Conservation (phyloP, 2,888 invertebrate species). For the Papilio gigon region DNA sequence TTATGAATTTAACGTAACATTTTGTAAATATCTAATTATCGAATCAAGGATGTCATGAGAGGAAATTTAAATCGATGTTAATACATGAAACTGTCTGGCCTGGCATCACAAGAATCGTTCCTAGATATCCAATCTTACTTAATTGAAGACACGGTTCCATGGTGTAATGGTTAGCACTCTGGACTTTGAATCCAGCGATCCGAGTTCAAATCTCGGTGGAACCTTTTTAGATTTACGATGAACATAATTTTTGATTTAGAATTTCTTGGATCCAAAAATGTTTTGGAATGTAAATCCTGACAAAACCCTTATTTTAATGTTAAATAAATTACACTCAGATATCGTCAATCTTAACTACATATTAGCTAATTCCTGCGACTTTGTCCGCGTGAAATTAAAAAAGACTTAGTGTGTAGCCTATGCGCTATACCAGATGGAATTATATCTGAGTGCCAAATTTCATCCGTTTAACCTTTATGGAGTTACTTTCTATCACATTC, state of each 20-base stretch:
- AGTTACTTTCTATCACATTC: no score
- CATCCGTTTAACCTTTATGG: no score
- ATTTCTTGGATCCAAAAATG: background rate
- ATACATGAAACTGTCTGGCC: no score
- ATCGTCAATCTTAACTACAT: background rate
- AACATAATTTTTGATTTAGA: background rate
- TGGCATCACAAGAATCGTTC: no score
- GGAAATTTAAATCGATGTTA: background rate
- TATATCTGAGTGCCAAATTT: no score
- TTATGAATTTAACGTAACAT: background rate
- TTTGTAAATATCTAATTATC: background rate
- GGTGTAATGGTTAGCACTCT: conserved; percentile 92
- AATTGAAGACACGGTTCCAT: conserved; percentile 81
- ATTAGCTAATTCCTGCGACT: no score
- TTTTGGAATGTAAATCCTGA: background rate
- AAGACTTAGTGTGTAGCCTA: no score
- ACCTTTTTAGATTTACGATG: conserved; percentile 65
- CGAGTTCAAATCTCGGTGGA: conserved; percentile 92
- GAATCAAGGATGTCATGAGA: background rate
- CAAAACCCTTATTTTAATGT: background rate
- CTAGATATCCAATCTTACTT: background rate
- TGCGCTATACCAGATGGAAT: no score
- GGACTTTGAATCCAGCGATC: conserved; percentile 93
- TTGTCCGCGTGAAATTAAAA: no score
- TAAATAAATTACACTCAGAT: background rate